A percentile compares a stretch with the other conserved stretches of the same genome.
These are phyloP conservation scores for Andrena bucephala DNA, from an alignment of 2,888 invertebrate genomes.

Conservation along the genomic window DNA sequence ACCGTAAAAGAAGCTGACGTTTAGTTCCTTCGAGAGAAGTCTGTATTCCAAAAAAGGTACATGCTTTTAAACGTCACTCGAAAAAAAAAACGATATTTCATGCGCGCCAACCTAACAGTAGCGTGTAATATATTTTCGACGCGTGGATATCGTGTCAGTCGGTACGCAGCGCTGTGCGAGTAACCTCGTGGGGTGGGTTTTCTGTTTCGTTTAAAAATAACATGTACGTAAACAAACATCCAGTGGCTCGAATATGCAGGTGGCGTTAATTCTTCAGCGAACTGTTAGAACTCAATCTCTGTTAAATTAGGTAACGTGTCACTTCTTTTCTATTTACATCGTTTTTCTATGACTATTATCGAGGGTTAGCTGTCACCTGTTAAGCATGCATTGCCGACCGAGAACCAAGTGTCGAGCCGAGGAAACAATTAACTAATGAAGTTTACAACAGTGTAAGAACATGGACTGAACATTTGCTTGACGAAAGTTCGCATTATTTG, in stretches of 20 bases:
- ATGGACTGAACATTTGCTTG: not conserved
- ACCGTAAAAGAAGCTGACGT: no score
- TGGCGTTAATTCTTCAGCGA: not conserved
- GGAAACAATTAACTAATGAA: not conserved
- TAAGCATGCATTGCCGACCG: not conserved
- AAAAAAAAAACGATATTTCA: not conserved
- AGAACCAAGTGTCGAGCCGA: not conserved
- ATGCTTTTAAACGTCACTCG: not conserved
- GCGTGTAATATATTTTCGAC: constrained; percentile 40
- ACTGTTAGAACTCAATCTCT: not conserved
- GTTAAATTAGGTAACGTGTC: constrained; percentile 7
- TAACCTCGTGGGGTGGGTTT: constrained; percentile 7
- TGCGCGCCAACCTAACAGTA: not conserved
- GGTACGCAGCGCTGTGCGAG: constrained; percentile 12
- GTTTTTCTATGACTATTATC: not conserved
- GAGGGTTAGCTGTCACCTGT: not conserved
- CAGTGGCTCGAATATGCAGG: not conserved
- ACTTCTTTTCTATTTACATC: not conserved
- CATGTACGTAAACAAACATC: not conserved
- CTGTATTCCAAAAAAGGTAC: not conserved
- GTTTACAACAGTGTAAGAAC: constrained; percentile 15
- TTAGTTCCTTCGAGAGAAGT: no score
- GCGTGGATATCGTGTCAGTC: constrained; percentile 26
- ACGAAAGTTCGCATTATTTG: not conserved
- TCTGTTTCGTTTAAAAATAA: constrained; percentile 27